Base-by-base conservation (phyloP, 2,113 vertebrate genomes). In the Psammodynastes pulverulentus region DNA sequence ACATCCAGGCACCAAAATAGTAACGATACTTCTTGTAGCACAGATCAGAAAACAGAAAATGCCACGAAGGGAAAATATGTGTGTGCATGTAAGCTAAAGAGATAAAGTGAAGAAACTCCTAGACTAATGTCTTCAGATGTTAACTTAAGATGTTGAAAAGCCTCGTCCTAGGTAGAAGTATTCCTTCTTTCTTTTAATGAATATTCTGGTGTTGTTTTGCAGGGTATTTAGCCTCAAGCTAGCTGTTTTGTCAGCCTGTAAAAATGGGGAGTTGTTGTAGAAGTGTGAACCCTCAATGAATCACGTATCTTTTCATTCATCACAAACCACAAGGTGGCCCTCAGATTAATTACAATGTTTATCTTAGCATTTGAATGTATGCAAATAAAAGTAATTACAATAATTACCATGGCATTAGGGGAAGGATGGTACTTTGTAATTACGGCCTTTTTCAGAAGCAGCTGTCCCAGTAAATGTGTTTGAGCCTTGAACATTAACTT, bases 351-450 rank as follows among this genome's bases (percentile, higher is more conserved):
- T 95, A 93, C 85, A 93, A 89, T 62, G 58, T 94, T 95, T 94
- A 93, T 48, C 84, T 48, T 56, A 93, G 72, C 72, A 91, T 85
- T 79, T 96, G 89, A 89, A 91, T 95, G 93, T 93, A 95, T 92
- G 67, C 95, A 96, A 95, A 95, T 94, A 96, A 93, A 95, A 94
- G 17, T 90, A 94, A 96, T 95, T 95, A 93, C 49, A 90, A 93
- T 95, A 93, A 97, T 96, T 95, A 96, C 84, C 93, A 89, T 89
- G 92, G 88, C 93, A 93, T 85, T 93, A 87, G 86, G 93, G 91
- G 67, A 94, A 92, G 94, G 94, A 86, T 84, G 89, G 79, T 72
- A 87, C 86, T 88, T 93, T 85, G 62, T 95, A 95, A 95, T 89
- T 94, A 89, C 88, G n/a, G 88, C 93, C 91, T 93, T 58, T 95